Percentiles rank a stretch among this genome's conserved stretches.
These are phyloP conservation scores for Epistrophe eligans DNA, from an alignment of 2,888 invertebrate genomes.

Conservation along the genomic window DNA sequence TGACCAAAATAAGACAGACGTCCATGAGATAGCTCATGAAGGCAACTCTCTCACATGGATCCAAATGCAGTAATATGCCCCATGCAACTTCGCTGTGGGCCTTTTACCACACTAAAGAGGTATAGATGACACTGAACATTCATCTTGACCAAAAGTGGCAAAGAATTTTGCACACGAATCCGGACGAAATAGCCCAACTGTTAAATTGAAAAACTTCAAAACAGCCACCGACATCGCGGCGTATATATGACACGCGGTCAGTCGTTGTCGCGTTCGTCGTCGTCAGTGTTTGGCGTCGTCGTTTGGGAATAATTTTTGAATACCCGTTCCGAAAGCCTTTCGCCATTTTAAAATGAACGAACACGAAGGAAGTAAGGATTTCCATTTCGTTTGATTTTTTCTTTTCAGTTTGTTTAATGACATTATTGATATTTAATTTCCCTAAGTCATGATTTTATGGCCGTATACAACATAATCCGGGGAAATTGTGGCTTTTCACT, in stretches of 20 bases:
- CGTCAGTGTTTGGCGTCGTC: neutral
- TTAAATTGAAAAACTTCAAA: slow-evolving; percentile 48
- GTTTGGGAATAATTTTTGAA: neutral
- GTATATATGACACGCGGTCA: slow-evolving; percentile 25
- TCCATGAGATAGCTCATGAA: slow-evolving; percentile 32
- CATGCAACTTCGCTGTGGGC: slow-evolving; percentile 20
- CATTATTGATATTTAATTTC: slow-evolving; percentile 71
- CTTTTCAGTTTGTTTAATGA: slow-evolving; percentile 36
- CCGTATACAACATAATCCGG: slow-evolving; percentile 36
- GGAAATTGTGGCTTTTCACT: slow-evolving; percentile 65
- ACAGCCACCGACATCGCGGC: slow-evolving; percentile 38
- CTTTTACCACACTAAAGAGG: slow-evolving; percentile 33
- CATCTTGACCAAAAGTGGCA: slow-evolving; percentile 68
- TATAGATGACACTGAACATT: slow-evolving; percentile 61
- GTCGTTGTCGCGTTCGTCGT: neutral
- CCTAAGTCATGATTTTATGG: slow-evolving; percentile 59
- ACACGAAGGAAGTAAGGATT: slow-evolving; percentile 38
- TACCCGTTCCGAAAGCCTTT: slow-evolving; percentile 59
- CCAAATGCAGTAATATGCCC: slow-evolving; percentile 30
- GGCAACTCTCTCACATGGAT: slow-evolving; percentile 1
- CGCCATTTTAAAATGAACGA: slow-evolving; percentile 35
- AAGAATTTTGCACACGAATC: slow-evolving; percentile 67
- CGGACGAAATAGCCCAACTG: slow-evolving; percentile 31
- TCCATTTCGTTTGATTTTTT: neutral
- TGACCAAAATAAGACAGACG: slow-evolving; percentile 59